Evolutionary conservation across 2,113 vertebrate genomes (phyloP).

Genomic region (Procapra przewalskii): DNA sequence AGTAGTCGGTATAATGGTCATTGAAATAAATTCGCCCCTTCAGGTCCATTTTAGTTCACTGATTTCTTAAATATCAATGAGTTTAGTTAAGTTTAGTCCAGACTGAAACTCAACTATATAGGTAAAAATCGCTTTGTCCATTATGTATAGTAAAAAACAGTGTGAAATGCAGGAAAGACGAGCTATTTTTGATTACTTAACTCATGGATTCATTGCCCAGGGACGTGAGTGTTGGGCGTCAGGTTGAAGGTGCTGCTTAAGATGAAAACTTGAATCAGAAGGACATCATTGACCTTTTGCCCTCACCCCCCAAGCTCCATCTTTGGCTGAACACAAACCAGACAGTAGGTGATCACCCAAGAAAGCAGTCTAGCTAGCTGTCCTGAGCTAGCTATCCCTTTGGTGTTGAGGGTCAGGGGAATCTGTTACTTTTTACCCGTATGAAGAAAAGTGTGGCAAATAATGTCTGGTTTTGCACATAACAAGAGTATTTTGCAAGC

Average conservation of each 20-base stretch:
- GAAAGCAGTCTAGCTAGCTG: neutral
- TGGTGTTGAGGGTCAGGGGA: neutral
- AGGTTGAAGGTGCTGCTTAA: neutral
- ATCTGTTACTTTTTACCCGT: neutral
- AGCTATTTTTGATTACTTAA: neutral
- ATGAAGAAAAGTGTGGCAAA: neutral
- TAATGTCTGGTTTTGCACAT: neutral
- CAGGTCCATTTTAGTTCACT: neutral
- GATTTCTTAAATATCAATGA: neutral
- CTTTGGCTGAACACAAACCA: neutral
- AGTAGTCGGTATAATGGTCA: neutral
- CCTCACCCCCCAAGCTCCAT: neutral
- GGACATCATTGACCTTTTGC: neutral
- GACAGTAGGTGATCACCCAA: neutral
- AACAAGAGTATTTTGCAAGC: neutral
- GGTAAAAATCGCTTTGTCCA: neutral
- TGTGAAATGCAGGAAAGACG: neutral
- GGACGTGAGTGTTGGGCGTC: neutral
- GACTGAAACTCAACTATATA: neutral
- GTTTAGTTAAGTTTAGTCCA: neutral
- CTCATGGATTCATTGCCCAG: neutral
- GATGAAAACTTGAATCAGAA: neutral
- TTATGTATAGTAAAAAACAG: neutral
- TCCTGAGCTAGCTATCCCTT: neutral
- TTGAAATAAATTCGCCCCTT: neutral